Percentiles rank a stretch among this genome's conserved stretches.
These are phyloP conservation scores for Melieria picta DNA, from an alignment of 2,888 invertebrate genomes.

Conservation along the genomic window DNA sequence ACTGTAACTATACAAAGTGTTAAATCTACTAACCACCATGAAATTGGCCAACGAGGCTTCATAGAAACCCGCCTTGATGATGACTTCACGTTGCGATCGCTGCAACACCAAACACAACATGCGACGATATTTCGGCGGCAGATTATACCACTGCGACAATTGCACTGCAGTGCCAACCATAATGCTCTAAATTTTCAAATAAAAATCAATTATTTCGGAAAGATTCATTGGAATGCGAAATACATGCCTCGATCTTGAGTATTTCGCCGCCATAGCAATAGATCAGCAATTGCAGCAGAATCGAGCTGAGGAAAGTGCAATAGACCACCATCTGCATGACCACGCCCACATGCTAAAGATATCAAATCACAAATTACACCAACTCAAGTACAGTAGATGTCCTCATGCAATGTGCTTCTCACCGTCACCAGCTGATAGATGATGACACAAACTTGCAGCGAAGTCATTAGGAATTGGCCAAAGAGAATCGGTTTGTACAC, in stretches of 20 bases:
- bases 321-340: constrained; percentile 52
- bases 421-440: constrained; percentile 61
- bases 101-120: constrained; percentile 52
- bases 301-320: constrained; percentile 54
- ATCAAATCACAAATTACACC: not conserved
- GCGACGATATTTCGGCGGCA: constrained; percentile 52
- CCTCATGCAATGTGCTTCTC: constrained; percentile 12
- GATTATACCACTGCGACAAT: constrained; percentile 56
- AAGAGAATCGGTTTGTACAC: constrained; percentile 60
- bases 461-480: constrained; percentile 61
- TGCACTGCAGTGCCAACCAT: constrained; percentile 54
- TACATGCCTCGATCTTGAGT: constrained; percentile 55
- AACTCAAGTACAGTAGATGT: no score
- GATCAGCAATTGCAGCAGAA: constrained; percentile 59
- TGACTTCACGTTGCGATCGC: constrained; percentile 55
- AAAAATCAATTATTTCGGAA: constrained; percentile 4
- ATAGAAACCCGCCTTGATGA: constrained; percentile 60
- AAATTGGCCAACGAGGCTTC: constrained; percentile 62
- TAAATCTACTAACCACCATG: constrained; percentile 49
- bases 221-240: not conserved
- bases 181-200: not conserved
- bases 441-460: constrained; percentile 61
- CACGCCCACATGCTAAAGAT: constrained; percentile 51
- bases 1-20: not conserved
- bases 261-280: constrained; percentile 64